phyloP scores from a whole-genome alignment of 2,113 vertebrate species.

The Poeciliopsis retropinna region DNA sequence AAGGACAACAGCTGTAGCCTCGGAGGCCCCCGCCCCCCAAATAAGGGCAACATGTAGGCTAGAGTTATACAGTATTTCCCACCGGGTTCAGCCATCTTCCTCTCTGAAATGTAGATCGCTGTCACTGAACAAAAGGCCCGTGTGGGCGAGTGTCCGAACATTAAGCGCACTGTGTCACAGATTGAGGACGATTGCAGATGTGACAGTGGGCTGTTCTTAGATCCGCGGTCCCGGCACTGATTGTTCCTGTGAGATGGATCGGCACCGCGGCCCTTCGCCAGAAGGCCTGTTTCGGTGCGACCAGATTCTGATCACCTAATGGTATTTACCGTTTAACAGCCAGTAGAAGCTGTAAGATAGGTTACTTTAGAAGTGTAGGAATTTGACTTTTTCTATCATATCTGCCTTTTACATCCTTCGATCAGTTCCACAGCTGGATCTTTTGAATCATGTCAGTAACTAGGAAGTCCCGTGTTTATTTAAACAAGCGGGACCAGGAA shows the following conservation, averaged over 20 bases:
- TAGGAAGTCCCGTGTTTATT: neutral
- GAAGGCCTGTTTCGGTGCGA: no score
- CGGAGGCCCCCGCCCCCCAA: constrained; percentile 50
- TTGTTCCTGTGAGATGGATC: neutral
- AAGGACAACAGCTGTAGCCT: constrained; percentile 60
- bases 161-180: constrained; percentile 22
- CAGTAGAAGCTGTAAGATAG: neutral
- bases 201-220: neutral
- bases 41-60: constrained; percentile 69
- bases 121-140: constrained; percentile 37
- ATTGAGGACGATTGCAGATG: constrained; percentile 34
- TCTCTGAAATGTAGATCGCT: constrained; percentile 49
- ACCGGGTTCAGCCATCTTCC: constrained; percentile 33
- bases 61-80: constrained; percentile 71
- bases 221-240: neutral
- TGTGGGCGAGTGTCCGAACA: constrained; percentile 39
- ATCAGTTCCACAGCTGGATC: neutral
- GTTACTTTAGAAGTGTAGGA: neutral
- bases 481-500: neutral
- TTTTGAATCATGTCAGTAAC: neutral
- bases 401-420: neutral
- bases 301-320: neutral
- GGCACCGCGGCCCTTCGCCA: no score
- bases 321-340: neutral
- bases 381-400: neutral